Conservation (phyloP, 2,888 invertebrate genomes). For the Drosophila fulvimacula region DNA sequence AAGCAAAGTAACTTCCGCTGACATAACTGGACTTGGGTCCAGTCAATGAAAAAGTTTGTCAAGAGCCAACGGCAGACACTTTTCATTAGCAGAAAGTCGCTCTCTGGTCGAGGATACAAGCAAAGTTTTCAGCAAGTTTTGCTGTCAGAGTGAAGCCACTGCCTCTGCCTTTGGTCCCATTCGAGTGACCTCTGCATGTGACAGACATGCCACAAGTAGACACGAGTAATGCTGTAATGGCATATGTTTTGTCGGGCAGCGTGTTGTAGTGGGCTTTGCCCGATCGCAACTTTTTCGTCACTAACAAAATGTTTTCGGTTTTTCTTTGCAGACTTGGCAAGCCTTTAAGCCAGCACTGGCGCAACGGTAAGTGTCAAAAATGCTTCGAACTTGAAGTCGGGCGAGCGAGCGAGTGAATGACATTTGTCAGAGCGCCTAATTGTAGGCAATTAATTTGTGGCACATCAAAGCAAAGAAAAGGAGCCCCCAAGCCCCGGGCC, state of each 20-base stretch:
- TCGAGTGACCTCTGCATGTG: constrained; percentile 47
- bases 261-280: constrained; percentile 22
- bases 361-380: constrained; percentile 71
- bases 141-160: not conserved
- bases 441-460: constrained; percentile 83
- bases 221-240: constrained; percentile 69
- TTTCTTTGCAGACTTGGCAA: constrained; percentile 49
- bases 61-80: constrained; percentile 70
- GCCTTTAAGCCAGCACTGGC: constrained; percentile 66
- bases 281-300: constrained; percentile 44
- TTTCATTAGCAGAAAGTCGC: constrained; percentile 69
- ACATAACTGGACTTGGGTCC: constrained; percentile 51
- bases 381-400: constrained; percentile 1
- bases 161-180: constrained; percentile 3
- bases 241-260: constrained; percentile 66
- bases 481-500: constrained; percentile 40
- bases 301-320: constrained; percentile 66
- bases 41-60: constrained; percentile 69
- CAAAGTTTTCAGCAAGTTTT: constrained; percentile 61
- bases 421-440: constrained; percentile 76
- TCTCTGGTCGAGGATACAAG: constrained; percentile 56
- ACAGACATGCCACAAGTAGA: constrained; percentile 70
- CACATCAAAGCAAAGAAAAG: constrained; percentile 75
- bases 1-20: constrained; percentile 60
- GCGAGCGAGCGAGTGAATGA: constrained; percentile 48